Percentiles rank a stretch among this genome's conserved stretches.
Evolutionary conservation across 2,113 vertebrate genomes (phyloP).

Genomic region (Crotophaga sulcirostris): DNA sequence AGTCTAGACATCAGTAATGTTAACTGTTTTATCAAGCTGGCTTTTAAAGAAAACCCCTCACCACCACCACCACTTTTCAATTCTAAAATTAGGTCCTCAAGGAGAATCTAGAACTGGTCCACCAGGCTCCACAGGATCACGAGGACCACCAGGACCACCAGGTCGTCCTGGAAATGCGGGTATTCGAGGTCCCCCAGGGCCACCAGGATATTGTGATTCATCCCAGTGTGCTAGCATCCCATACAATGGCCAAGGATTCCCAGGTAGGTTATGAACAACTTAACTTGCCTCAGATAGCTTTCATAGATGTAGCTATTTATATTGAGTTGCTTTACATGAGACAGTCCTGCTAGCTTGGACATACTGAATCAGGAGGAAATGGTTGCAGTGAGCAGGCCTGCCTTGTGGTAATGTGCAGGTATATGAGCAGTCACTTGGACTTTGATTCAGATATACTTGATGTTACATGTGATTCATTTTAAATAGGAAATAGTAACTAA

Average conservation of each 20-base stretch:
- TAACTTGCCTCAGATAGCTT: background rate
- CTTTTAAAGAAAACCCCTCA: background rate
- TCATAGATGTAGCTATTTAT: background rate
- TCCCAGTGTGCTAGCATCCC: conserved; percentile 96
- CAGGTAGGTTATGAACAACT: conserved; percentile 80
- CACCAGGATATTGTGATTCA: conserved; percentile 96
- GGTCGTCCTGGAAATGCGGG: conserved; percentile 90
- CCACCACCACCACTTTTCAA: background rate
- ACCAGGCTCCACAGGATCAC: conserved; percentile 85
- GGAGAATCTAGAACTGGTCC: conserved; percentile 91
- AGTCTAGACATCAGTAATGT: conserved; percentile 17
- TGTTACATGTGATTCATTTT: background rate
- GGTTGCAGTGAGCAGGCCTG: background rate
- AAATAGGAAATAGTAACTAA: background rate
- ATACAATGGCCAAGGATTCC: conserved; percentile 97
- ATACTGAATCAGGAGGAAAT: background rate
- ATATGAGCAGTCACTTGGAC: background rate
- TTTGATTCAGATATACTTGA: background rate
- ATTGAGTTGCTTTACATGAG: background rate
- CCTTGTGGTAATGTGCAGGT: background rate
- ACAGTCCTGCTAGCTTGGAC: background rate
- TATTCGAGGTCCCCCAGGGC: conserved; percentile 87
- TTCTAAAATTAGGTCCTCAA: conserved; percentile 80
- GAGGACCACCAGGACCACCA: conserved; percentile 87
- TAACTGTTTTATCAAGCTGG: background rate